Conservation (phyloP, 1,140 invertebrate species). For the Amyelois transitella region DNA sequence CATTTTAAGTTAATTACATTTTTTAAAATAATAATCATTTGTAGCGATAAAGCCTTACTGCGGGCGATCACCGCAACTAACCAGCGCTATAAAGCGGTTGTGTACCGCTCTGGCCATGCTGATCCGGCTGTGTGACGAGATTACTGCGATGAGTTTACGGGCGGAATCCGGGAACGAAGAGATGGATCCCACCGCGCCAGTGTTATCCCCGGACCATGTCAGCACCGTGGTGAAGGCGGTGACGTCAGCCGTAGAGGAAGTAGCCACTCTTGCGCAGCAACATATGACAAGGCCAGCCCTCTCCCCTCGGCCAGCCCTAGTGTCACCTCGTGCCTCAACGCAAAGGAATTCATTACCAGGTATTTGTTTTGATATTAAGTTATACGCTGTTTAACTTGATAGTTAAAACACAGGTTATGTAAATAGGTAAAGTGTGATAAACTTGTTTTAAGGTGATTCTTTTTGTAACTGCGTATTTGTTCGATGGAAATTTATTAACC, state of each 20-base stretch:
- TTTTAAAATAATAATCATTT: too few relatives aligned
- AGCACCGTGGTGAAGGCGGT: slow-evolving; percentile 85
- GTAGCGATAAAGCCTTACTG: slow-evolving; percentile 72
- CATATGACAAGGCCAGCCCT: slow-evolving; percentile 62
- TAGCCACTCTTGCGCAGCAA: slow-evolving; percentile 56
- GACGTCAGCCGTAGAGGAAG: slow-evolving; percentile 85
- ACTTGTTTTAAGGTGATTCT: too few relatives aligned
- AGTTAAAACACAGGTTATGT: neutral
- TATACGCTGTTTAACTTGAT: too few relatives aligned
- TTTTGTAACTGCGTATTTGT: neutral
- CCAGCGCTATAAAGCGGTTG: slow-evolving; percentile 88
- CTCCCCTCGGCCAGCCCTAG: slow-evolving; percentile 54
- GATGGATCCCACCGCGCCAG: slow-evolving; percentile 37
- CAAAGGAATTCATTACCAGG: slow-evolving; percentile 76
- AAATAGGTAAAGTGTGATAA: neutral
- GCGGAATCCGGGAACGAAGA: slow-evolving; percentile 75
- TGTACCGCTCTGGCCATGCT: slow-evolving; percentile 90
- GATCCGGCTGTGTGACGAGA: slow-evolving; percentile 92
- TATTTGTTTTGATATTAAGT: slow-evolving; percentile 11
- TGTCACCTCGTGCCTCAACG: slow-evolving; percentile 55
- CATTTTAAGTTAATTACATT: neutral
- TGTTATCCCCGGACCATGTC: slow-evolving; percentile 79
- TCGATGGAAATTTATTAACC: neutral
- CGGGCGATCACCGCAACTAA: slow-evolving; percentile 61
- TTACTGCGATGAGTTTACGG: slow-evolving; percentile 77